These are phyloP conservation scores for Anolis apletophallus DNA, from an alignment of 2,797 vertebrate genomes.

Conservation along the genomic window DNA sequence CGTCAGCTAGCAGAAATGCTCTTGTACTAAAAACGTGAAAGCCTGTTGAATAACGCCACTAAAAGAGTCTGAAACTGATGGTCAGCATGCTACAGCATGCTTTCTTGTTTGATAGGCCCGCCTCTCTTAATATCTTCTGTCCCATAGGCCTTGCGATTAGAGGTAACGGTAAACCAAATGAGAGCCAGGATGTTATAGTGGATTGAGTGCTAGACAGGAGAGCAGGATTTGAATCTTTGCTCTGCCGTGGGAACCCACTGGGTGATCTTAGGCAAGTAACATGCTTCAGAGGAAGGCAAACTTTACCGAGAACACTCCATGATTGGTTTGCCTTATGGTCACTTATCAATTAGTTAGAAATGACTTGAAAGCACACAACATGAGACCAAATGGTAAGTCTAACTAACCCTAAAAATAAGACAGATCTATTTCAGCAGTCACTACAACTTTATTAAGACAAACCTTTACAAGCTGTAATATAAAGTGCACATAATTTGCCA, in stretches of 20 bases:
- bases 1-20: not conserved
- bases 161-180: not conserved
- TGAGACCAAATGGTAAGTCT: not conserved
- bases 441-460: slow-evolving; percentile 81
- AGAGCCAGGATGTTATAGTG: too few relatives aligned
- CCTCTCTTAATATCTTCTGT: not conserved
- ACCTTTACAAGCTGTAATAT: slow-evolving; percentile 76
- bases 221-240: too few relatives aligned
- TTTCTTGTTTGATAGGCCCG: not conserved
- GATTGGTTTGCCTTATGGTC: too few relatives aligned
- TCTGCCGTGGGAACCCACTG: too few relatives aligned
- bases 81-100: not conserved
- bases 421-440: not conserved
- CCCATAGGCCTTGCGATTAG: not conserved
- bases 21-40: not conserved
- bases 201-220: too few relatives aligned
- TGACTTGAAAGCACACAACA: not conserved
- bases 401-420: slow-evolving; percentile 1
- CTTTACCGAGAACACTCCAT: too few relatives aligned
- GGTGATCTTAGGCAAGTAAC: too few relatives aligned
- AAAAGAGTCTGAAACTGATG: not conserved
- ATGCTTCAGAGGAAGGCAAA: too few relatives aligned
- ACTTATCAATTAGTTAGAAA: too few relatives aligned
- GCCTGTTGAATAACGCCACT: not conserved
- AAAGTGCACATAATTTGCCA: slow-evolving; percentile 80